Percentiles rank a stretch among this genome's conserved stretches.
These are phyloP conservation scores for Hydropsyche tenuis DNA, from an alignment of 1,140 invertebrate species.

Conservation along the genomic window DNA sequence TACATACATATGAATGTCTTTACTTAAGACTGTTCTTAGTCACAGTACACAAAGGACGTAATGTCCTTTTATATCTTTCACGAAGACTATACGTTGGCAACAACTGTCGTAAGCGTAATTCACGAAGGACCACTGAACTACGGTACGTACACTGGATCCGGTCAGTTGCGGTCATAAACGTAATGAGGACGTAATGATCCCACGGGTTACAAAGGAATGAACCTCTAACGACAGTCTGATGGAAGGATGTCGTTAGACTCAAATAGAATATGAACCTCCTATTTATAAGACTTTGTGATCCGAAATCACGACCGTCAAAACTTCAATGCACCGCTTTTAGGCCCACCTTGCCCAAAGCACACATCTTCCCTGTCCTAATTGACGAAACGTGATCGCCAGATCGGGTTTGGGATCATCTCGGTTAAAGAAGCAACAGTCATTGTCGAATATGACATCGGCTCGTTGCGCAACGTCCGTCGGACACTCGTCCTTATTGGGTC, in stretches of 20 bases:
- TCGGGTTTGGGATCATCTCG: constrained; percentile 13
- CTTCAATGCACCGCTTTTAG: not conserved
- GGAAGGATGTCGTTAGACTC: not conserved
- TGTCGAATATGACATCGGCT: constrained; percentile 29
- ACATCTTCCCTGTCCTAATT: not conserved
- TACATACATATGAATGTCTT: too few relatives aligned
- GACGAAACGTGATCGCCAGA: not conserved
- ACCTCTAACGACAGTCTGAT: not conserved
- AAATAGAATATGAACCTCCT: too few relatives aligned
- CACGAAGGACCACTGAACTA: too few relatives aligned
- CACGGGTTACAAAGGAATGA: not conserved
- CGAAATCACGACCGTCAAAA: not conserved
- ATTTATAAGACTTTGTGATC: not conserved
- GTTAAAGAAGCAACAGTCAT: not conserved
- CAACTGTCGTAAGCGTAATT: too few relatives aligned
- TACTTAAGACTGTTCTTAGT: too few relatives aligned
- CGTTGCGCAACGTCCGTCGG: constrained; percentile 31
- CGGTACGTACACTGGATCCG: not conserved
- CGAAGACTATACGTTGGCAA: too few relatives aligned
- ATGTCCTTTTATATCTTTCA: too few relatives aligned
- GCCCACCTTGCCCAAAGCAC: not conserved
- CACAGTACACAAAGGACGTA: too few relatives aligned
- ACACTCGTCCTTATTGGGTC: constrained; percentile 40
- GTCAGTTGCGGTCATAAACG: constrained; percentile 1
- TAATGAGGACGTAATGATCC: constrained; percentile 23